A percentile compares a stretch with the other conserved stretches of the same genome.
These are phyloP conservation scores for Drosophila sechellia DNA, from an alignment of 1,140 invertebrate genomes.

Conservation along the genomic window DNA sequence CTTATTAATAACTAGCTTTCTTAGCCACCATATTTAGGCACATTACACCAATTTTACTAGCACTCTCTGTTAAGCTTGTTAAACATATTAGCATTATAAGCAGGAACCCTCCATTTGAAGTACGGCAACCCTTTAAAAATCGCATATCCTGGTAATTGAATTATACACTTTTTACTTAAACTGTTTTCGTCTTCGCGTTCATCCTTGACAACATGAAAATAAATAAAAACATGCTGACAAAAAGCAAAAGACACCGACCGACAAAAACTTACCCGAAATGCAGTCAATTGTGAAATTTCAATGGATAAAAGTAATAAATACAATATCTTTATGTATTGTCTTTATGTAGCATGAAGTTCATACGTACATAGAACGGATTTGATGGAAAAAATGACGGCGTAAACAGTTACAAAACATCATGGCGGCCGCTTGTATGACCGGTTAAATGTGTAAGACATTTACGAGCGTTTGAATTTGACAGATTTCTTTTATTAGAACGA, in stretches of 20 bases:
- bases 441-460: conserved; percentile 69
- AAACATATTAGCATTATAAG: too few relatives aligned
- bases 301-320: conserved; percentile 55
- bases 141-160: conserved; percentile 13
- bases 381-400: conserved; percentile 31
- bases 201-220: background rate
- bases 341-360: conserved; percentile 3
- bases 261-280: conserved; percentile 36
- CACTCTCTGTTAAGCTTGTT: too few relatives aligned
- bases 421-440: conserved; percentile 9
- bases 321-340: conserved; percentile 43
- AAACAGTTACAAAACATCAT: conserved; percentile 69
- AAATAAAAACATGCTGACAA: conserved; percentile 2
- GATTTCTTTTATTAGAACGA: conserved; percentile 81
- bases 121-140: background rate
- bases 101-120: background rate
- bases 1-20: too few relatives aligned
- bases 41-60: too few relatives aligned
- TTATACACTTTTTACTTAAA: conserved; percentile 3
- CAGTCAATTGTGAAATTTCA: conserved; percentile 70
- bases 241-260: background rate
- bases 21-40: too few relatives aligned
- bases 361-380: background rate
- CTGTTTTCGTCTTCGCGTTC: conserved; percentile 2
- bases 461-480: conserved; percentile 82